Evolutionary conservation across 2,113 vertebrate species (phyloP).

Genomic region (Neopipo cinnamomea): DNA sequence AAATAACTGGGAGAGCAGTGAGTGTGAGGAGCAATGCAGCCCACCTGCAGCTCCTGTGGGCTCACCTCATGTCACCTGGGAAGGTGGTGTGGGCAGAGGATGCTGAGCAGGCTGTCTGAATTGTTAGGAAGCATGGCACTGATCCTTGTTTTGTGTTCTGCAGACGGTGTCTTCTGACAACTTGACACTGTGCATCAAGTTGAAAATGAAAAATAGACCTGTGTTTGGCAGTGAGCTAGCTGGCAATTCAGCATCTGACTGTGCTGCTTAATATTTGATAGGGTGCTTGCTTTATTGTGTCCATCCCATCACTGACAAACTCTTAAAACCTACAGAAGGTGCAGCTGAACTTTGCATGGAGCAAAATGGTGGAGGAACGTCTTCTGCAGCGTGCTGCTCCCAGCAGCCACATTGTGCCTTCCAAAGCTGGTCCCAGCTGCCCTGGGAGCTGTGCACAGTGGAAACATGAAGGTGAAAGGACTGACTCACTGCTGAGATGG

Average conservation of each 20-base stretch:
- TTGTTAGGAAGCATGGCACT: neutral
- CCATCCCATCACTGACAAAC: neutral
- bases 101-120: neutral
- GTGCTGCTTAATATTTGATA: neutral
- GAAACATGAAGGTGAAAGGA: neutral
- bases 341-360: neutral
- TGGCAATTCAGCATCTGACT: neutral
- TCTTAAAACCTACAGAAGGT: neutral
- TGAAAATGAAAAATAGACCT: neutral
- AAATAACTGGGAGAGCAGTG: neutral
- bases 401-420: rapidly evolving
- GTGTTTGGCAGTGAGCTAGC: neutral
- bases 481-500: neutral
- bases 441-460: rapidly evolving
- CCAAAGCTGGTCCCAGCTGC: neutral
- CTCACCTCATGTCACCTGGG: neutral
- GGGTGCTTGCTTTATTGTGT: neutral
- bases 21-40: neutral
- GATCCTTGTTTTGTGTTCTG: neutral
- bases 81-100: neutral
- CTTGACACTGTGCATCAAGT: neutral
- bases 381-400: neutral
- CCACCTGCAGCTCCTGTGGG: neutral
- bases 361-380: neutral
- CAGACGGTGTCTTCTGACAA: neutral